Evolutionary conservation across 2,113 vertebrate genomes (phyloP).

Genomic region (Vombatus ursinus): DNA sequence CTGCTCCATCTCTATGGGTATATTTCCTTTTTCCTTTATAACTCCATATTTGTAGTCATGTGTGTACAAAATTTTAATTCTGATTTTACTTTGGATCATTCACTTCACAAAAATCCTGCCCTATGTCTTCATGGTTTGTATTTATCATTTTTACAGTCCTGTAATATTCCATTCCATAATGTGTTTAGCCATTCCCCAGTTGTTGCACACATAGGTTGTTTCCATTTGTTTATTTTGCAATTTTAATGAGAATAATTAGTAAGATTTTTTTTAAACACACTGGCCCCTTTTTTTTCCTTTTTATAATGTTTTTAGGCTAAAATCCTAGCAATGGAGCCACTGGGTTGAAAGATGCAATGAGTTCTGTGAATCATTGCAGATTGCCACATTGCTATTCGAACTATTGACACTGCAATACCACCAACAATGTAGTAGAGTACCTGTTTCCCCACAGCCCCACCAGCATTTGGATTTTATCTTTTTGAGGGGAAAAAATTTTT

Average conservation of each 20-base stretch:
- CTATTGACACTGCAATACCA: neutral
- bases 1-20: neutral
- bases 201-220: neutral
- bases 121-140: neutral
- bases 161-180: neutral
- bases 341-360: neutral
- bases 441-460: neutral
- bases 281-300: neutral
- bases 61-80: neutral
- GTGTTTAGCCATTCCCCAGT: neutral
- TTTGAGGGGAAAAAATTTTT: neutral
- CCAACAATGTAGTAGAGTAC: neutral
- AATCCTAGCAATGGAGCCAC: neutral
- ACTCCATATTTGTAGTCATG: neutral
- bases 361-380: neutral
- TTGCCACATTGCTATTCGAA: too few relatives aligned
- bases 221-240: neutral
- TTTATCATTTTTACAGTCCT: neutral
- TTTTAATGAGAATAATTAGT: neutral
- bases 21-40: neutral
- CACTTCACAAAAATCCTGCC: neutral
- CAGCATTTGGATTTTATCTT: neutral
- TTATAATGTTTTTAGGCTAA: neutral
- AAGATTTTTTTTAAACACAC: neutral
- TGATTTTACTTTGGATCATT: neutral